Percentiles rank a stretch among this genome's conserved stretches.
Conservation (phyloP, 2,797 vertebrate genomes). For the Tamandua tetradactyla region DNA sequence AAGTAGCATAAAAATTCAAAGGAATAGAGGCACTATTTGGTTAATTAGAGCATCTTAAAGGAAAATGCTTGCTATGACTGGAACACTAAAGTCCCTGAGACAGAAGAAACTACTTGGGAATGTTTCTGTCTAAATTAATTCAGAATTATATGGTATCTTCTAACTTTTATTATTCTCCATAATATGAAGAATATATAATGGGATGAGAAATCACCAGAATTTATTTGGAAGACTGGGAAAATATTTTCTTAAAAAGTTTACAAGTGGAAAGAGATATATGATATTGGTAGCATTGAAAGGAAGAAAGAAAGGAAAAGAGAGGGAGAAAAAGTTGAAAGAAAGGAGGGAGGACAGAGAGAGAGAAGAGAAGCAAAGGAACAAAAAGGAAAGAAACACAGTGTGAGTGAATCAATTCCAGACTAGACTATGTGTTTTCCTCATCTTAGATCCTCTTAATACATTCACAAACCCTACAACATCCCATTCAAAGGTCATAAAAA, state of each 20-base stretch:
- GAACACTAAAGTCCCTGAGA: neutral
- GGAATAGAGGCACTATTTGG: conserved; percentile 17
- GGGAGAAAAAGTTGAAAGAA: neutral
- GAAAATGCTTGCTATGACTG: neutral
- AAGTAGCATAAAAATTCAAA: conserved; percentile 74
- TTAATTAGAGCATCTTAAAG: conserved; percentile 54
- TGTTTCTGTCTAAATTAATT: neutral
- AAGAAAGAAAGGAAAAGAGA: neutral
- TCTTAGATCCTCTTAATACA: neutral
- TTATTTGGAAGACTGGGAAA: conserved; percentile 17
- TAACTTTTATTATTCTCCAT: neutral
- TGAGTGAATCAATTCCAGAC: neutral
- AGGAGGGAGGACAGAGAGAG: neutral
- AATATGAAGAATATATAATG: neutral
- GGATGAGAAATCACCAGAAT: neutral
- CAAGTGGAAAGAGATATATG: neutral
- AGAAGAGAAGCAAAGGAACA: neutral
- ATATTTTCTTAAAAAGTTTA: neutral
- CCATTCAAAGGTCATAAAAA: neutral
- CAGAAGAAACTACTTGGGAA: neutral
- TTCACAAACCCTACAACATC: neutral
- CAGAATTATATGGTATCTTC: neutral
- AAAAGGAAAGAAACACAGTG: neutral
- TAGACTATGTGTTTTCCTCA: neutral
- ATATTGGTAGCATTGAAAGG: neutral